phyloP scores from a whole-genome alignment of 2,113 vertebrate species.

The Eretmochelys imbricata region DNA sequence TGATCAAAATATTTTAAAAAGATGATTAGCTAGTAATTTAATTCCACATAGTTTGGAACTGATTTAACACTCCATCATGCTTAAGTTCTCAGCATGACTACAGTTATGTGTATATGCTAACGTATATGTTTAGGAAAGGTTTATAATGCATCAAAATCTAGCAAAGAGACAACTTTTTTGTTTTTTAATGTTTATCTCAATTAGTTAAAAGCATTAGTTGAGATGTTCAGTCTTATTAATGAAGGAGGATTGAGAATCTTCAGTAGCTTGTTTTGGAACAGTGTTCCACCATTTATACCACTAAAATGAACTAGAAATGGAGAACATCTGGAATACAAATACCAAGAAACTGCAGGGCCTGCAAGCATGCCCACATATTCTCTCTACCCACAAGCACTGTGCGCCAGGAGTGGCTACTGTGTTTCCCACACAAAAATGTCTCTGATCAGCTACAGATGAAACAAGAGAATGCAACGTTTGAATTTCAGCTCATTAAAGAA shows the following conservation, averaged over 20 bases:
- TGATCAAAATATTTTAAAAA: neutral
- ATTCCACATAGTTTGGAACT: neutral
- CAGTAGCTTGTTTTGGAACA: neutral
- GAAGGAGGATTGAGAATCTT: neutral
- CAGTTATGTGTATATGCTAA: neutral
- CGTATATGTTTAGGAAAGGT: neutral
- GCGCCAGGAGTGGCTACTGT: neutral
- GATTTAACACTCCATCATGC: neutral
- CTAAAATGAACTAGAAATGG: neutral
- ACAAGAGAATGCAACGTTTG: neutral
- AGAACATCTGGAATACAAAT: neutral
- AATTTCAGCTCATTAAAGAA: accelerated
- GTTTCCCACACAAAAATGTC: neutral
- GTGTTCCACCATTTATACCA: neutral
- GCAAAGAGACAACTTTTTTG: neutral
- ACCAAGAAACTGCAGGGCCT: neutral
- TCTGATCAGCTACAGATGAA: neutral
- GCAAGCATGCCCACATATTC: neutral
- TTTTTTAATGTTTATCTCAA: neutral
- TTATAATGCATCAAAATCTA: neutral
- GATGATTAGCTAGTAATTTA: neutral
- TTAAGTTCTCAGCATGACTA: neutral
- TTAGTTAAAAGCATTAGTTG: neutral
- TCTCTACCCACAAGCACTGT: neutral
- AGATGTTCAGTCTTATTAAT: neutral